Base-by-base conservation (phyloP, 2,888 invertebrate genomes). In the Criorhina ranunculi region DNA sequence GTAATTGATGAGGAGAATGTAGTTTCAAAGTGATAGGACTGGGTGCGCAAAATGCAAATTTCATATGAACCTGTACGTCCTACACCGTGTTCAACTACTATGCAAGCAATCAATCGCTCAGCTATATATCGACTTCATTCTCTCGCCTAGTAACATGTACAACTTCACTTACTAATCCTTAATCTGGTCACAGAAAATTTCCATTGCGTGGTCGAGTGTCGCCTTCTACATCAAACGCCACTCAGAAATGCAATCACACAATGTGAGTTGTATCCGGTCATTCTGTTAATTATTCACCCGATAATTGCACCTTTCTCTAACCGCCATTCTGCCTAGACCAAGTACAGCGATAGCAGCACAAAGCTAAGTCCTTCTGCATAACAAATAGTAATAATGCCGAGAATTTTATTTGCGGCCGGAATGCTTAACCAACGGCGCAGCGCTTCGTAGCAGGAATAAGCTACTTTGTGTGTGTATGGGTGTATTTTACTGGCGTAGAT, bases 261-360 rank as follows among this genome's bases (percentile, higher is more conserved):
- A 60, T 60, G 37, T 24, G 42, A 73, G 37, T 37, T 35, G 12
- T 40, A 60, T 67, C 67, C 53, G 31, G 55, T 17, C 19, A 44
- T 35, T 53, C n/a, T 24, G 59, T 31, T 80, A 67, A 80, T 67
- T 80, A 62, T 80, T 80, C 73, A 67, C 37, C 37, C 60, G 53
- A 80, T 80, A 80, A 80, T 80, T 80, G 73, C 60, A 55, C 51
- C n/a, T 15, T 33, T 49, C 19, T 29, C 31, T 37, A 9, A 19
- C 19, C 37, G 12, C 15, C 44, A 15, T 9, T 11, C 24, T 17
- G 24, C 69, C 24, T 24, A 24, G 24, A 24, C 24, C 4, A 24
- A 24, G 24, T 24, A 24, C 24, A 24, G 24, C 24, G 24, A 24
- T 24, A 24, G 24, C 24, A 17, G 19, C 12, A 24, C 3, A 12